phyloP scores from a whole-genome alignment of 1,140 invertebrate genomes.

The Colletes latitarsis region DNA sequence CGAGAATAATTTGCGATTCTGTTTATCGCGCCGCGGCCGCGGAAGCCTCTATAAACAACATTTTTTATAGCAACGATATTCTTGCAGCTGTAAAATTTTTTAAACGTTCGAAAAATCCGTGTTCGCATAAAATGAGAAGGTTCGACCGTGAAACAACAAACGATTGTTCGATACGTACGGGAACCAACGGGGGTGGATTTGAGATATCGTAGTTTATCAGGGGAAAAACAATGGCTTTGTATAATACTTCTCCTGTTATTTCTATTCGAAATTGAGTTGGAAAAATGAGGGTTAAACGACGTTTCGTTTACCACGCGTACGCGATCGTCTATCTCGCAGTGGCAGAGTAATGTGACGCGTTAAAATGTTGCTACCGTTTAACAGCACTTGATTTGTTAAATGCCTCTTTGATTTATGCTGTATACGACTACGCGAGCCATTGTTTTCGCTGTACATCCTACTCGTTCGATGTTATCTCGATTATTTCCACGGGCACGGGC shows the following conservation, averaged over 20 bases:
- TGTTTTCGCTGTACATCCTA: background rate
- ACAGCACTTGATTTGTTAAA: background rate
- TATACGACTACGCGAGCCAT: conserved; percentile 2
- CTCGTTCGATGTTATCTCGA: conserved; percentile 10
- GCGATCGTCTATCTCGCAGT: background rate
- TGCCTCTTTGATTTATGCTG: conserved; percentile 15
- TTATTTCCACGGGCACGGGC: background rate
- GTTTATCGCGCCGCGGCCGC: background rate
- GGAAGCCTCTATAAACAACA: background rate
- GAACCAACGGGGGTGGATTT: background rate
- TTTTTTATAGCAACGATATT: background rate
- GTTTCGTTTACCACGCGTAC: background rate
- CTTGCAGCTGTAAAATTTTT: background rate
- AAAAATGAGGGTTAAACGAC: too few species aligned
- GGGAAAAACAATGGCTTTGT: too few species aligned
- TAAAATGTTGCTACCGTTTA: conserved; percentile 19
- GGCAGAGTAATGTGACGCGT: conserved; percentile 18
- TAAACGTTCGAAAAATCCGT: background rate
- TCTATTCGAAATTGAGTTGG: too few species aligned
- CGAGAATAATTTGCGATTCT: background rate
- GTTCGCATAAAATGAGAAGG: background rate
- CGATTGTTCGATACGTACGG: background rate
- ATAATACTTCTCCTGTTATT: too few species aligned
- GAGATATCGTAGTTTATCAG: too few species aligned
- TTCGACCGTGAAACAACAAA: background rate